Conservation (phyloP, 2,113 vertebrate genomes). For the Megalops atlanticus region DNA sequence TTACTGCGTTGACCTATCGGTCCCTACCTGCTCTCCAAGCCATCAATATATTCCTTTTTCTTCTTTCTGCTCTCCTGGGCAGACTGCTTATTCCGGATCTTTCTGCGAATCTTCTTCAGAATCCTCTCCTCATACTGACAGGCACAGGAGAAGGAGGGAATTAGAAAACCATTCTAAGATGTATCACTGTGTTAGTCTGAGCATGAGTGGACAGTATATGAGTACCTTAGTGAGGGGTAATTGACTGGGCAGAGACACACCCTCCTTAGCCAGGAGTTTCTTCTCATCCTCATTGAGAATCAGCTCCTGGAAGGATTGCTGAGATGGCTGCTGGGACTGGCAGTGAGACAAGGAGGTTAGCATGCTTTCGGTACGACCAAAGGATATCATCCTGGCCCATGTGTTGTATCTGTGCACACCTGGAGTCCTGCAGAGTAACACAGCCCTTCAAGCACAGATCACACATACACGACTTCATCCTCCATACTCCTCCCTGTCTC, state of each 20-base stretch:
- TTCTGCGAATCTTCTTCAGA: constrained; percentile 93
- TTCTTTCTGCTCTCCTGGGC: constrained; percentile 96
- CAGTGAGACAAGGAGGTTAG: constrained; percentile 28
- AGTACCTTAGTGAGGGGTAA: constrained; percentile 92
- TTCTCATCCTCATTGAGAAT: constrained; percentile 91
- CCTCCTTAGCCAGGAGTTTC: constrained; percentile 89
- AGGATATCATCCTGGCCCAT: too few relatives aligned
- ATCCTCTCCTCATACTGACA: constrained; percentile 86
- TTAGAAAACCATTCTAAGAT: background rate
- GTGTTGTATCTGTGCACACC: constrained; percentile 16
- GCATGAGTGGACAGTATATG: background rate
- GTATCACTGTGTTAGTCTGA: background rate
- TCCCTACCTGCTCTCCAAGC: constrained; percentile 83
- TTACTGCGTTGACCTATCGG: background rate
- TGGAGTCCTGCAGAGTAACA: constrained; percentile 14
- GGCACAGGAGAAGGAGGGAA: background rate
- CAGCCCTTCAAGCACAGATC: constrained; percentile 42
- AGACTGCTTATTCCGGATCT: constrained; percentile 95
- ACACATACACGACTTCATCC: constrained; percentile 40
- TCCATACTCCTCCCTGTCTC: constrained; percentile 27
- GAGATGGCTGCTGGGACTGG: constrained; percentile 56
- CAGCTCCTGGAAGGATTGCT: constrained; percentile 80
- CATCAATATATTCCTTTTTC: constrained; percentile 94
- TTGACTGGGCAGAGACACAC: constrained; percentile 81
- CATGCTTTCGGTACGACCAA: background rate